A percentile compares a stretch with the other conserved stretches of the same genome.
Evolutionary conservation across 2,113 vertebrate species (phyloP).

Genomic region (Gobiocypris rarus): DNA sequence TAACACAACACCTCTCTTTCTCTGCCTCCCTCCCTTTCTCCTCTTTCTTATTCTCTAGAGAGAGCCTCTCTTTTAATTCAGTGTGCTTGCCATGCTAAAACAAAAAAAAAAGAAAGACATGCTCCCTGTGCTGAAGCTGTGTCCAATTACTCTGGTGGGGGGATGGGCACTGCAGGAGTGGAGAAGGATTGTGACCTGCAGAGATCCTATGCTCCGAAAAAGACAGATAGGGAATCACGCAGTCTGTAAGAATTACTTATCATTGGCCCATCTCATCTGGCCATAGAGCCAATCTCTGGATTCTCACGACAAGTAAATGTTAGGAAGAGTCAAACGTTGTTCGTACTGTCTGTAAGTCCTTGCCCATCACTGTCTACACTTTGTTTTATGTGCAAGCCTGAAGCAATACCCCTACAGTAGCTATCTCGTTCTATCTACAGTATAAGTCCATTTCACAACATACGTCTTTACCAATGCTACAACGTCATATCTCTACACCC

Average conservation of each 20-base stretch:
- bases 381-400: not conserved
- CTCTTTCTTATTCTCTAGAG: constrained; percentile 42
- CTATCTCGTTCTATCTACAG: not conserved
- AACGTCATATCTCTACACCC: constrained; percentile 52
- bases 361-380: constrained; percentile 3
- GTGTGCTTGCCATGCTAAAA: constrained; percentile 58
- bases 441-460: not conserved
- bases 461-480: not conserved
- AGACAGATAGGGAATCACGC: constrained; percentile 49
- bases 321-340: not conserved
- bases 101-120: constrained; percentile 63
- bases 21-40: constrained; percentile 9
- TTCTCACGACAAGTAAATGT: not conserved
- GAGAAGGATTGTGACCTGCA: constrained; percentile 39
- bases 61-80: constrained; percentile 65
- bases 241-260: constrained; percentile 13
- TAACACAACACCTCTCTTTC: constrained; percentile 12
- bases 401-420: not conserved
- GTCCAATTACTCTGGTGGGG: constrained; percentile 63
- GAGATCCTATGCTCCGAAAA: constrained; percentile 27
- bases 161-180: constrained; percentile 11
- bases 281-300: not conserved
- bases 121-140: constrained; percentile 56
- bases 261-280: not conserved
- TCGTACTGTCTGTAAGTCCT: not conserved